Base-by-base conservation (phyloP, 2,113 vertebrate species). In the Calyptommatus sinebrachiatus region DNA sequence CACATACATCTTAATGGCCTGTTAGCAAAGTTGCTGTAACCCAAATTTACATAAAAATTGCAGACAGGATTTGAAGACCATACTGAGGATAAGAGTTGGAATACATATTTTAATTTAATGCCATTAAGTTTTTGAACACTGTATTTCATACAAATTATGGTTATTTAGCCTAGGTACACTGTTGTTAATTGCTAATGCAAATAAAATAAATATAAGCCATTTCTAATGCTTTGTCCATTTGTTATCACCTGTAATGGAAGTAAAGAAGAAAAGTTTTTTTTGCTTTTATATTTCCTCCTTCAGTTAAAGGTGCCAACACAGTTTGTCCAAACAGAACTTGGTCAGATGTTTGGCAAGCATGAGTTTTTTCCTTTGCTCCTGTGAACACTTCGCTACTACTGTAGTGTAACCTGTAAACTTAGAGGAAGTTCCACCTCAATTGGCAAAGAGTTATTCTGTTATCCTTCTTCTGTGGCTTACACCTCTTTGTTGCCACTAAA, bases 11-110 rank as follows among this genome's bases (percentile, higher is more conserved):
- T 90, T 87, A 83, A 50, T 85, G 87, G 88, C 89, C 90, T 91
- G 91, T 90, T 87, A 92, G 90, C 84, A 85, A 86, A 90, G 89
- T 91, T 93, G 86, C 85, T 90, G 77, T 87, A 85, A 89, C 87
- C 90, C 87, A 90, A 82, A 85, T 90, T 85, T 90, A 82, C 88
- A 83, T 91, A 91, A 88, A 91, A 91, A 89, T 84, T 92, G 86
- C 88, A 91, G 88, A 86, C 85, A 91, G 91, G 83, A 87, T 88
- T 90, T 89, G 88, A 84, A 87, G 83, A 90, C 90, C 88, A 90
- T 89, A 76, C 85, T 67, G 77, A 90, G 86, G 87, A 88, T 88
- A 91, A 90, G 90, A 78, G 79, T 78, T 80, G 79, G 76, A 86
- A 88, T 83, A 85, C 2, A 86, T 87, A 87, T 78, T 85, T 83